These are phyloP conservation scores for Frieseomelitta varia DNA, from an alignment of 1,140 invertebrate species.

Conservation along the genomic window DNA sequence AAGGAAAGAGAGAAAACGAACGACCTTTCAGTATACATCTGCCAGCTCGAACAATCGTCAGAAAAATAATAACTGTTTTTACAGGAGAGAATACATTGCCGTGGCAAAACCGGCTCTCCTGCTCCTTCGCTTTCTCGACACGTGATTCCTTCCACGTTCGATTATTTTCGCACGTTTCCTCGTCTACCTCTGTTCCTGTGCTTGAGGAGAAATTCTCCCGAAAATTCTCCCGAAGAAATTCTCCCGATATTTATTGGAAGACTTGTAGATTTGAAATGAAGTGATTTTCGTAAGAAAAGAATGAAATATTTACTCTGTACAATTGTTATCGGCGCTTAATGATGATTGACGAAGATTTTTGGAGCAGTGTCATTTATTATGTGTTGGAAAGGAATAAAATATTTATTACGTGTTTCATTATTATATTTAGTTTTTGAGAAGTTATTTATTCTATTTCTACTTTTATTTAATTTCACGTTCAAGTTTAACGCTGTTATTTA, in stretches of 20 bases:
- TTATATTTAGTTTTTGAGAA: no score
- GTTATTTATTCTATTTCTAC: no score
- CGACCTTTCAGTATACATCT: conserved; percentile 74
- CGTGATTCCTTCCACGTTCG: conserved; percentile 2
- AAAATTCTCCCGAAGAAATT: no score
- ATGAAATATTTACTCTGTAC: background rate
- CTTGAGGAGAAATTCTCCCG: no score
- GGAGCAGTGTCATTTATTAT: no score
- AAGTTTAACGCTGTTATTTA: no score
- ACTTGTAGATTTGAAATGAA: background rate
- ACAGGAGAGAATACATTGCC: conserved; percentile 72
- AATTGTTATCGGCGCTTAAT: no score
- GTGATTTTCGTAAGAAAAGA: background rate
- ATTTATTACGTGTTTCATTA: no score
- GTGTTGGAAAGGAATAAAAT: no score
- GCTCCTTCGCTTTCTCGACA: background rate
- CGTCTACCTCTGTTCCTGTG: no score
- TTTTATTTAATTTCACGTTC: no score
- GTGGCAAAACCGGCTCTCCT: conserved; percentile 62
- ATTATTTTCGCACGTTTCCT: background rate
- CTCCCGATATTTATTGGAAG: background rate
- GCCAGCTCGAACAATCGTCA: conserved; percentile 74
- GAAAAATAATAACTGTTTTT: conserved; percentile 80
- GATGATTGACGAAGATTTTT: no score
- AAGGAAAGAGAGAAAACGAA: conserved; percentile 43